Base-by-base conservation (phyloP, 1,140 invertebrate genomes). In the Drosophila truncata region DNA sequence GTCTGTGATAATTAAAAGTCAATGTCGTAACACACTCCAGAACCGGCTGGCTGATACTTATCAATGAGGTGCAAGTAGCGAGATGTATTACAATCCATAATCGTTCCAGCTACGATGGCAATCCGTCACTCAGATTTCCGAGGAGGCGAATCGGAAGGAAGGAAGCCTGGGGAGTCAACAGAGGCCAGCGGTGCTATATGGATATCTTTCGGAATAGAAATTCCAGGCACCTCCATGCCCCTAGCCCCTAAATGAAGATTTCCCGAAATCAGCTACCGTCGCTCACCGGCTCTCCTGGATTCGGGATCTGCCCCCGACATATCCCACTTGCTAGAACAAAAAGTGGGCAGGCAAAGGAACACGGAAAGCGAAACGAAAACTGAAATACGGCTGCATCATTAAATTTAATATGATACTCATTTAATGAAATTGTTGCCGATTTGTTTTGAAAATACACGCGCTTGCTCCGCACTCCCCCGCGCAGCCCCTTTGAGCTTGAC, bases 321-420 rank as follows among this genome's bases (percentile, higher is more conserved):
- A 52, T 42, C 23, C 61, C 67, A 27, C 18, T 54, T 18, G 33
- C 67, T 85, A 85, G 78, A 82, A 79, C 78, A 80, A 85, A 90
- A 82, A 78, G 64, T 61, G 37, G 33, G 33, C 33, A 41, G 75
- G 37, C 55, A 66, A 77, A 50, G 52, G 31, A 76, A 61, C 47
- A 74, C 70, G 39, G 60, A 77, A 87, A 83, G 70, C 90, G 77
- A 73, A 91, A 83, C 82, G 85, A 91, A 91, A 92, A 92, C 91
- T 92, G 90, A 93, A 93, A 93, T 93, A 93, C 92, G 91, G 92
- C 91, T 93, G 87, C 91, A 91, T 92, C 92, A 93, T 93, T 93
- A 93, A 93, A 93, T 93, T 93, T 93, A 93, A 93, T 93, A 93
- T 93, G 90, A 91, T 87, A 90, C 92, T 91, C 92, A 93, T 93